Conservation (phyloP, 2,113 vertebrate species). For the Syngnathus floridae region DNA sequence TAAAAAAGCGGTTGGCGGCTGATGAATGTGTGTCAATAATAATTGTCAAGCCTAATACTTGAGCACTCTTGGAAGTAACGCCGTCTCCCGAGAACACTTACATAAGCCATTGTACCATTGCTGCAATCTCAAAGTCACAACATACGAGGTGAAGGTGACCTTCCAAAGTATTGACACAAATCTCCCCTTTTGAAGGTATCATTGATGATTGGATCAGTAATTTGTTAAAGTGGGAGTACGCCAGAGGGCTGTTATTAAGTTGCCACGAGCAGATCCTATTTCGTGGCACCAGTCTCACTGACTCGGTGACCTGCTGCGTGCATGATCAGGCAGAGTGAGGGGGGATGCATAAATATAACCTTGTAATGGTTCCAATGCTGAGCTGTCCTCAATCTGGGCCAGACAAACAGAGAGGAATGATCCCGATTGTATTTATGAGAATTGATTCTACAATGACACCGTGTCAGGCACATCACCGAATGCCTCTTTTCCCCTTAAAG, state of each 20-base stretch:
- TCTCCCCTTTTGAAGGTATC: background rate
- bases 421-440: slow-evolving; percentile 25
- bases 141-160: too few species aligned
- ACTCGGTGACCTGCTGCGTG: slow-evolving; percentile 2
- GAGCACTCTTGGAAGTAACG: slow-evolving; percentile 11
- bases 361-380: slow-evolving; percentile 10
- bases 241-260: slow-evolving; percentile 1
- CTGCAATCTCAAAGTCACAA: background rate
- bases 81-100: slow-evolving; percentile 6
- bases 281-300: slow-evolving; percentile 16
- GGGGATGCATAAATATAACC: slow-evolving; percentile 18
- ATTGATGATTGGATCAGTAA: background rate
- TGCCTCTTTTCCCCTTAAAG: slow-evolving; percentile 1
- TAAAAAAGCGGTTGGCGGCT: slow-evolving; percentile 26
- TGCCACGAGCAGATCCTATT: slow-evolving; percentile 30
- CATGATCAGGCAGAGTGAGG: slow-evolving; percentile 19
- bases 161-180: background rate
- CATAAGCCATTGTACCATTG: background rate
- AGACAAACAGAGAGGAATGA: slow-evolving; percentile 21
- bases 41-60: slow-evolving; percentile 19
- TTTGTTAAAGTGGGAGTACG: background rate
- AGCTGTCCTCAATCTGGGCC: slow-evolving; percentile 11
- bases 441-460: slow-evolving; percentile 3
- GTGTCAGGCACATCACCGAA: slow-evolving; percentile 10
- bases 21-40: slow-evolving; percentile 28